Conservation (phyloP, 2,113 vertebrate species). For the Rhinoptilus africanus region DNA sequence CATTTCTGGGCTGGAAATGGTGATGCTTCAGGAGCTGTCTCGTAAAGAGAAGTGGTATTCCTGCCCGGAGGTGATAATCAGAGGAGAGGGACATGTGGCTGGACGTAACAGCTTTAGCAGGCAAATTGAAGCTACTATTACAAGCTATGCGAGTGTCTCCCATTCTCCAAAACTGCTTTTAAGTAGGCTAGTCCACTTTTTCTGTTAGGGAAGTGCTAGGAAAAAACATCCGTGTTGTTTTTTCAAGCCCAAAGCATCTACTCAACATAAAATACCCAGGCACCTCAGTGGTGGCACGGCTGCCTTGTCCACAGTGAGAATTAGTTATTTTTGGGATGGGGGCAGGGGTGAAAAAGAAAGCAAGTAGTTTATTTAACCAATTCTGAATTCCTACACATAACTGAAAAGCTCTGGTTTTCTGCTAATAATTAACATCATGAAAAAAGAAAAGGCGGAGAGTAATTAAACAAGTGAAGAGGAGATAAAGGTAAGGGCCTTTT, state of each 20-base stretch:
- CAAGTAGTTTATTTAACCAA: neutral
- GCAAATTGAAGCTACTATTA: neutral
- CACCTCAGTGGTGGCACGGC: neutral
- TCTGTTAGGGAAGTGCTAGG: neutral
- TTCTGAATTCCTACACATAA: fast-evolving
- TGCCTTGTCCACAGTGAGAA: fast-evolving
- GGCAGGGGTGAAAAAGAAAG: neutral
- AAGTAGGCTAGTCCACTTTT: neutral
- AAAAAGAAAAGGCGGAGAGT: neutral
- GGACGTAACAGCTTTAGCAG: neutral
- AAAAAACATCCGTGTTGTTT: neutral
- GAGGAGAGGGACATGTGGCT: neutral
- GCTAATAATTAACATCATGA: neutral
- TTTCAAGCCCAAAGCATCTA: neutral
- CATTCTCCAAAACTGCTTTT: fast-evolving
- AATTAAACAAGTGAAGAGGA: neutral
- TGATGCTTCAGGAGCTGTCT: neutral
- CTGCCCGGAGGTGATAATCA: fast-evolving
- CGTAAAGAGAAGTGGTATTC: fast-evolving
- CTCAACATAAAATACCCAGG: neutral
- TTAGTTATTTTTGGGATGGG: neutral
- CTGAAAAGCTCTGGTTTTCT: neutral
- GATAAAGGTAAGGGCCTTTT: neutral
- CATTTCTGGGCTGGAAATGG: neutral
- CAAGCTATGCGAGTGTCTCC: neutral